phyloP scores from a whole-genome alignment of 2,888 invertebrate species.

The Chrysodeixis includens region DNA sequence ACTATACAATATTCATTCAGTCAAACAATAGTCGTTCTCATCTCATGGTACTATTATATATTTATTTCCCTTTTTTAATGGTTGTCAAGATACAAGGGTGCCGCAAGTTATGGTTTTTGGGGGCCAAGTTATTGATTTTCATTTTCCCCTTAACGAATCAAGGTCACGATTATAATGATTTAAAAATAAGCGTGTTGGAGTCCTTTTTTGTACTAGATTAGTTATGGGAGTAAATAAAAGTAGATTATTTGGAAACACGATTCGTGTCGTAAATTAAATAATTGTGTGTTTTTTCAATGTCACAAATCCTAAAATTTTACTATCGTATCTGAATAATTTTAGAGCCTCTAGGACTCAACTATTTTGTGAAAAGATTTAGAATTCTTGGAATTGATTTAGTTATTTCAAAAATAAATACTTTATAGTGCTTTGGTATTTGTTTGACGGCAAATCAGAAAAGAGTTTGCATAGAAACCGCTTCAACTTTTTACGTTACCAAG shows the following conservation, averaged over 20 bases:
- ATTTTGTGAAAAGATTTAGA: too few relatives aligned
- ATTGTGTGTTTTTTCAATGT: too few relatives aligned
- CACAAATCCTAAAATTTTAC: too few relatives aligned
- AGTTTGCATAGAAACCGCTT: background rate
- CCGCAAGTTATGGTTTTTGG: background rate
- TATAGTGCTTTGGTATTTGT: background rate
- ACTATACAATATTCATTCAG: too few relatives aligned
- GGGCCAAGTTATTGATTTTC: background rate
- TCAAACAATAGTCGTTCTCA: too few relatives aligned
- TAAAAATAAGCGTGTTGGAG: background rate
- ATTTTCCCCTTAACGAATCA: background rate
- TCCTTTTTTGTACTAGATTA: background rate
- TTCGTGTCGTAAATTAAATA: too few relatives aligned
- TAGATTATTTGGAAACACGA: background rate
- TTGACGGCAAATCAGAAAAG: constrained; percentile 5
- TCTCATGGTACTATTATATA: too few relatives aligned
- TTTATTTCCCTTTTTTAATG: background rate
- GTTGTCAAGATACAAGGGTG: background rate
- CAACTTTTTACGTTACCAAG: constrained; percentile 56
- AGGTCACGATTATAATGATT: background rate
- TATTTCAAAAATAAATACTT: too few relatives aligned
- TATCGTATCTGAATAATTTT: too few relatives aligned
- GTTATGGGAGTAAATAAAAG: background rate
- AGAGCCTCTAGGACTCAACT: too few relatives aligned
- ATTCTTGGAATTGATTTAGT: too few relatives aligned